Conservation (phyloP, 1,140 invertebrate genomes). For the Ips typographus region DNA sequence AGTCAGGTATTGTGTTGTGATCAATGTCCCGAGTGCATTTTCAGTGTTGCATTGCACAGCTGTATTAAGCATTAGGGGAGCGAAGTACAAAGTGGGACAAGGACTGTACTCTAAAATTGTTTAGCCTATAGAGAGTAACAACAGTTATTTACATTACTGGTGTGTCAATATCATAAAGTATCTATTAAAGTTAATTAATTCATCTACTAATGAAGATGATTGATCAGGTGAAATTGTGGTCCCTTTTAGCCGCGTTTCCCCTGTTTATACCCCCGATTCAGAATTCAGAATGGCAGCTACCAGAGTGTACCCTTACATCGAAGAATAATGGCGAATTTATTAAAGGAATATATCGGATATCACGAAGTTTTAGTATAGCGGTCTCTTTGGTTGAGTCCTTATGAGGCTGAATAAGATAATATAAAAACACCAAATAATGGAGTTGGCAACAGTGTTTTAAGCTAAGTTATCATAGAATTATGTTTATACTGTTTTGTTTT, state of each 20-base stretch:
- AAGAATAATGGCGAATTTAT: conserved; percentile 13
- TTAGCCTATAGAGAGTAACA: no score
- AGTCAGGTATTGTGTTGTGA: conserved; percentile 12
- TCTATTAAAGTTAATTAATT: no score
- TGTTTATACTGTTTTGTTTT: no score
- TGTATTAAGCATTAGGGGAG: conserved; percentile 3
- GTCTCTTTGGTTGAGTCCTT: no score
- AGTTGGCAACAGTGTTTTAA: no score
- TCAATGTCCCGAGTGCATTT: conserved; percentile 19
- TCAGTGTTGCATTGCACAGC: conserved; percentile 4
- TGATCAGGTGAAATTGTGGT: neutral
- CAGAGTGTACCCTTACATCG: conserved; percentile 10
- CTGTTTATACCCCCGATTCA: neutral
- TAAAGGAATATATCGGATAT: conserved; percentile 9
- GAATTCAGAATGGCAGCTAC: conserved; percentile 7
- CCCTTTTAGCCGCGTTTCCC: neutral
- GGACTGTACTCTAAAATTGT: no score
- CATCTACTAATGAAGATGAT: no score
- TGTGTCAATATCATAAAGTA: no score
- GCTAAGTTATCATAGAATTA: no score
- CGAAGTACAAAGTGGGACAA: neutral
- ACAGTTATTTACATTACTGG: no score
- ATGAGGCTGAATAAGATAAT: no score
- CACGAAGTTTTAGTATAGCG: conserved; percentile 3
- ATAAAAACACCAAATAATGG: no score